A percentile compares a stretch with the other conserved stretches of the same genome.
Evolutionary conservation across 2,113 vertebrate genomes (phyloP).

Genomic region (Amazona vittata): DNA sequence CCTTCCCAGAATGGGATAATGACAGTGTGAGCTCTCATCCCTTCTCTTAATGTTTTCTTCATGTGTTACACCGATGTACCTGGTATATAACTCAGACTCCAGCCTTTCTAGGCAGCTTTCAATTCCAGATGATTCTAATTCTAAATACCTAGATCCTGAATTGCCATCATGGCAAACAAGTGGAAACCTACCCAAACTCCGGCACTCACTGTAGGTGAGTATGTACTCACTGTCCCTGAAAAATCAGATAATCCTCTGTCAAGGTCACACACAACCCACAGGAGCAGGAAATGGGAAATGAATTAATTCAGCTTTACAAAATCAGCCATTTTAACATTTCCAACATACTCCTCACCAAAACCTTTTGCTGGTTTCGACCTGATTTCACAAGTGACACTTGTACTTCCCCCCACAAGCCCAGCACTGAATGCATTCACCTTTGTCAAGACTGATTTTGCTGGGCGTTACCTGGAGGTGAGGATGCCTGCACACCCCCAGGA

Average conservation of each 20-base stretch:
- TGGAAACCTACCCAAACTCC: not conserved
- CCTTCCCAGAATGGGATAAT: not conserved
- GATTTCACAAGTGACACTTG: not conserved
- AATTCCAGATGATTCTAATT: not conserved
- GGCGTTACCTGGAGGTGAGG: fast-evolving
- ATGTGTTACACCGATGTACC: not conserved
- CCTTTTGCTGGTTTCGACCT: not conserved
- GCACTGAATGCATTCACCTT: not conserved
- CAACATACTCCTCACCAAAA: not conserved
- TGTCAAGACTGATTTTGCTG: not conserved
- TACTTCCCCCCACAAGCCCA: not conserved
- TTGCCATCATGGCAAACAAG: not conserved
- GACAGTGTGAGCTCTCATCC: not conserved
- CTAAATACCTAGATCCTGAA: not conserved
- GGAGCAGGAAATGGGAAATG: not conserved
- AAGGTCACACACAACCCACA: not conserved
- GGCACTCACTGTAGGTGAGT: not conserved
- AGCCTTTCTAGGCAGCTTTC: not conserved
- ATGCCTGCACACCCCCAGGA: not conserved
- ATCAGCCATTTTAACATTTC: not conserved
- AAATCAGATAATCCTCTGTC: not conserved
- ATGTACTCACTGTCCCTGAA: not conserved
- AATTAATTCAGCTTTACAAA: not conserved
- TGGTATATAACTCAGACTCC: not conserved
- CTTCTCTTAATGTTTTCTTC: not conserved